Conservation (phyloP, 1,140 invertebrate species). For the Dufourea novaeangliae region DNA sequence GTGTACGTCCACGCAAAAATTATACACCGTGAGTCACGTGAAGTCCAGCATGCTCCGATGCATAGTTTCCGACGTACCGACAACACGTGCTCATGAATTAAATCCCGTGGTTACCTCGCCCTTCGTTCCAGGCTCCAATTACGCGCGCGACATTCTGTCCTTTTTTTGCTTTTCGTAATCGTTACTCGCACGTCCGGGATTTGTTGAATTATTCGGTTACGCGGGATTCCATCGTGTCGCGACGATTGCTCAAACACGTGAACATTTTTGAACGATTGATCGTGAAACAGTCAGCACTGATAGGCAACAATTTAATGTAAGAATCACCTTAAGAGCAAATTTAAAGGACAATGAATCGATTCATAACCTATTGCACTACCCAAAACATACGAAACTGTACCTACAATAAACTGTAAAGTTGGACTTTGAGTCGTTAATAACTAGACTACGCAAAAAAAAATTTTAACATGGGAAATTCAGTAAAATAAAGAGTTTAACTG, state of each 20-base stretch:
- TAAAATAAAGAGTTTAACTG: too few relatives aligned
- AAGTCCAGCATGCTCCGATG: constrained; percentile 27
- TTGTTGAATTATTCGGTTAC: neutral
- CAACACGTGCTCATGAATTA: constrained; percentile 43
- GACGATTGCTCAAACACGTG: neutral
- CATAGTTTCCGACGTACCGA: constrained; percentile 33
- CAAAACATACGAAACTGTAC: too few relatives aligned
- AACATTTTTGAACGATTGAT: too few relatives aligned
- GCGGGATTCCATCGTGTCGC: neutral
- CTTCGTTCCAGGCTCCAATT: constrained; percentile 27
- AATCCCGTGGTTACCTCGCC: constrained; percentile 24
- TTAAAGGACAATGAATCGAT: too few relatives aligned
- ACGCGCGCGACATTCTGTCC: neutral
- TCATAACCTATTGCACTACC: too few relatives aligned
- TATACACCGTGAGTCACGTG: constrained; percentile 41
- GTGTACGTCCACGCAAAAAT: constrained; percentile 30
- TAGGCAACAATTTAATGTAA: too few relatives aligned
- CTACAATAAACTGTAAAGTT: too few relatives aligned
- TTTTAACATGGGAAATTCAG: too few relatives aligned
- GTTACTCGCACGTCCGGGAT: neutral
- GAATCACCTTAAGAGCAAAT: too few relatives aligned
- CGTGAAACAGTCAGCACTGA: too few relatives aligned
- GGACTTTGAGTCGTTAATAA: too few relatives aligned
- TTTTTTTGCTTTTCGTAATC: neutral
- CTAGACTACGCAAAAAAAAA: too few relatives aligned